Evolutionary conservation across 2,113 vertebrate species (phyloP).

Genomic region (Hydrolagus affinis): DNA sequence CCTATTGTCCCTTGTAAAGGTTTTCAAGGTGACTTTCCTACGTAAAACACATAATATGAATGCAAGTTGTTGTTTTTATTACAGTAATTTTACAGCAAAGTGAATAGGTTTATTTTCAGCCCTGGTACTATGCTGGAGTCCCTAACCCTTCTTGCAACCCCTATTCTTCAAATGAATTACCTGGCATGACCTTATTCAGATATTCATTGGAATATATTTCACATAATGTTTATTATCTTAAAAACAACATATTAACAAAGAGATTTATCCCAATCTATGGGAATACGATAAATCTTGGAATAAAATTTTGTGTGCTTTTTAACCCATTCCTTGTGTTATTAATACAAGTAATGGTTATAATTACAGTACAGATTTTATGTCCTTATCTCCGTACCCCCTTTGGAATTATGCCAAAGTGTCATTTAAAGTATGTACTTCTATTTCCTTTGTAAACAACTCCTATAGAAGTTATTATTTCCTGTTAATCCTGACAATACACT

Average conservation of each 20-base stretch:
- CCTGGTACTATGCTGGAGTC: neutral
- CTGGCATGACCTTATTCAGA: neutral
- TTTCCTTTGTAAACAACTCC: neutral
- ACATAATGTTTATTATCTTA: neutral
- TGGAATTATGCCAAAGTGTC: neutral
- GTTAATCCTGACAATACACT: neutral
- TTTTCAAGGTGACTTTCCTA: too few relatives aligned
- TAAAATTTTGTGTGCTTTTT: too few relatives aligned
- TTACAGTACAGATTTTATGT: too few relatives aligned
- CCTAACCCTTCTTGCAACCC: neutral
- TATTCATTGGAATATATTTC: too few relatives aligned
- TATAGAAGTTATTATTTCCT: neutral
- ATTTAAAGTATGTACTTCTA: neutral
- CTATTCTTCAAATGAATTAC: neutral
- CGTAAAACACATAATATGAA: slow-evolving; percentile 43
- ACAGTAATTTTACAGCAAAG: neutral
- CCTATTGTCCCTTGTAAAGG: too few relatives aligned
- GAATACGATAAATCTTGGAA: too few relatives aligned
- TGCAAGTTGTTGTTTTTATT: slow-evolving; percentile 32
- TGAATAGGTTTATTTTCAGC: neutral
- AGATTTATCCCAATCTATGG: neutral
- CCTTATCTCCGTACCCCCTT: neutral
- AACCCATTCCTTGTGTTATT: too few relatives aligned
- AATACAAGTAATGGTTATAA: too few relatives aligned
- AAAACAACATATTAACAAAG: neutral